These are phyloP conservation scores for Drosophila bocki DNA, from an alignment of 1,140 invertebrate species.

Conservation along the genomic window DNA sequence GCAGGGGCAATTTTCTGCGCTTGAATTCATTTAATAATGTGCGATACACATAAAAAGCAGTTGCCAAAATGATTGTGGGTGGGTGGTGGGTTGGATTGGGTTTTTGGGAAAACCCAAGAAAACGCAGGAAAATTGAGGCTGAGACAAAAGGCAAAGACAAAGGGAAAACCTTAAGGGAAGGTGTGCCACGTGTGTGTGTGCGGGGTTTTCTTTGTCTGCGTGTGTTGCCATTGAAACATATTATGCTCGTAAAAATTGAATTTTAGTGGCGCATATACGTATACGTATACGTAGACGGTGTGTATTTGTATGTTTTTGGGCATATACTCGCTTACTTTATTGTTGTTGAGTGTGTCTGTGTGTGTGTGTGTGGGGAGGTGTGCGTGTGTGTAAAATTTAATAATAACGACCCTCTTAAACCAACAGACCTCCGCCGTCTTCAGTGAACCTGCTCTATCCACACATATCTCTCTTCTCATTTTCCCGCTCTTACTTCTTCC, in stretches of 20 bases:
- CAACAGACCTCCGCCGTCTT: constrained; percentile 54
- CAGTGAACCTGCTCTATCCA: constrained; percentile 41
- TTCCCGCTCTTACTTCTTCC: neutral
- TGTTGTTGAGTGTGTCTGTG: constrained; percentile 29
- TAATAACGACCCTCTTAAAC: constrained; percentile 81
- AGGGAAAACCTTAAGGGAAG: constrained; percentile 36
- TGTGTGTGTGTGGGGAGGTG: constrained; percentile 14
- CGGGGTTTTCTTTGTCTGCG: constrained; percentile 19
- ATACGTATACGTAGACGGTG: constrained; percentile 5
- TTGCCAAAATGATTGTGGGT: constrained; percentile 74
- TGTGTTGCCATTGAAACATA: constrained; percentile 82
- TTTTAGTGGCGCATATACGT: constrained; percentile 70
- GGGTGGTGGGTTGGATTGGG: constrained; percentile 5
- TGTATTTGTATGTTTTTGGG: constrained; percentile 50
- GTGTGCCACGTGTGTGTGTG: constrained; percentile 17
- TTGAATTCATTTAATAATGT: constrained; percentile 83
- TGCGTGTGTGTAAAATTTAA: constrained; percentile 77
- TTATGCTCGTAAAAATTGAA: constrained; percentile 82
- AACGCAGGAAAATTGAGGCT: constrained; percentile 14
- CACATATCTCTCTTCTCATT: constrained; percentile 27
- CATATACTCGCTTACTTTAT: constrained; percentile 74
- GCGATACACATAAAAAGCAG: constrained; percentile 79
- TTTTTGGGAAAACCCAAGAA: neutral
- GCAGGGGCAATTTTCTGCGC: constrained; percentile 67
- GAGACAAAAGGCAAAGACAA: constrained; percentile 29